Base-by-base conservation (phyloP, 2,888 invertebrate species). In the Strigamia crassipes region DNA sequence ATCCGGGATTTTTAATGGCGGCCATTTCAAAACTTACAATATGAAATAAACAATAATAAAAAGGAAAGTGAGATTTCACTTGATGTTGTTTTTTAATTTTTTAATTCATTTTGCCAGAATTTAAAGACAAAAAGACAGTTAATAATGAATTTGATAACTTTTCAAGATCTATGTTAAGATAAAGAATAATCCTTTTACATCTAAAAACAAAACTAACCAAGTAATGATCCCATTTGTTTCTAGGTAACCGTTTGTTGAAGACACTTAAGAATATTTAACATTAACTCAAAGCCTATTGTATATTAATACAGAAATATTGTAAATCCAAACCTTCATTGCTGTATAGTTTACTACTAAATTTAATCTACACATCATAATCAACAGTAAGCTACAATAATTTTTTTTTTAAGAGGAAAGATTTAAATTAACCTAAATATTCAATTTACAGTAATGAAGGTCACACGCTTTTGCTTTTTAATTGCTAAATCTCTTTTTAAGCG, bases 51-150 rank as follows among this genome's bases (percentile, higher is more conserved):
- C 6, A 38, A 38, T 9, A 38, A n/a, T n/a, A 6, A 38, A 51
- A 51, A 1, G 4, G 4, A 51, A 51, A 51, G 12, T 1, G 10
- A 3, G n/a, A 10, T 15, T 51, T 51, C 51, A 51, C 15, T 51
- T 15, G 5, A 34, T 34, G 6, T 38, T 5, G 38, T 38, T 38
- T 38, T 27, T 51, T 51, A 18, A 18, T 18, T 51, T 51, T 51
- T 51, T 18, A 51, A 18, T 51, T 51, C 51, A 51, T 51, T 51
- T 51, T 51, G 51, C 51, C 15, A 51, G 51, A 51, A 51, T 51
- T 51, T 51, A 51, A 51, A 51, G 51, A 51, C 51, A 51, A 51
- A 51, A 51, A 51, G 51, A 51, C 51, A 51, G 51, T 51, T 51
- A 51, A 18, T 51, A 51, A 51, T 51, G 51, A 51, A 18, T 51